Conservation (phyloP, 2,113 vertebrate species). For the Potamarius usumacintae region DNA sequence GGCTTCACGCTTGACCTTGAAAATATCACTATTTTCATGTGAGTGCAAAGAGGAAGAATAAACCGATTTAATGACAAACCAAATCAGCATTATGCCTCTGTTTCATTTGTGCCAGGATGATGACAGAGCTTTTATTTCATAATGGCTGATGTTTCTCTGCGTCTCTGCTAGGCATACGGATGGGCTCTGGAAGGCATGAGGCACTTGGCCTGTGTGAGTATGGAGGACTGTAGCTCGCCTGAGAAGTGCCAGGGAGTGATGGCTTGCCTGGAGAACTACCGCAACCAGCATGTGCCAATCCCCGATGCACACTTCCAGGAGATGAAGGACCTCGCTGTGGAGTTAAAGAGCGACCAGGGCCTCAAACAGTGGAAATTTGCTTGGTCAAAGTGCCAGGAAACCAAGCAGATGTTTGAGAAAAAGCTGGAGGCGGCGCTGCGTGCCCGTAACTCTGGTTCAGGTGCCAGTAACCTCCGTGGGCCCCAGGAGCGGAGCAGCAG, state of each 20-base stretch:
- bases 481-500: conserved; percentile 63
- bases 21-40: too few relatives aligned
- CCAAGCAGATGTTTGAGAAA: conserved; percentile 79
- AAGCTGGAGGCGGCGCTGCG: conserved; percentile 77
- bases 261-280: conserved; percentile 74
- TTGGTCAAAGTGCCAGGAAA: conserved; percentile 84
- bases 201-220: conserved; percentile 74
- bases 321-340: conserved; percentile 81
- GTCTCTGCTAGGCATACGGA: conserved; percentile 71
- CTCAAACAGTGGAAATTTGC: conserved; percentile 82
- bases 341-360: conserved; percentile 75
- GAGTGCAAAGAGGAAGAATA: background rate
- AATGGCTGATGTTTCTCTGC: background rate
- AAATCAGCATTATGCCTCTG: background rate
- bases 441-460: conserved; percentile 49
- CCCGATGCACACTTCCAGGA: conserved; percentile 76
- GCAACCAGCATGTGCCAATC: conserved; percentile 73
- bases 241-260: conserved; percentile 69
- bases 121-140: background rate
- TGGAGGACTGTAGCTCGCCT: conserved; percentile 72
- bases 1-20: background rate
- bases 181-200: conserved; percentile 83
- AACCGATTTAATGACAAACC: background rate
- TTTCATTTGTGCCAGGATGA: conserved; percentile 19
- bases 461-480: conserved; percentile 35